phyloP scores from a whole-genome alignment of 2,797 vertebrate genomes.

The Furcifer pardalis region DNA sequence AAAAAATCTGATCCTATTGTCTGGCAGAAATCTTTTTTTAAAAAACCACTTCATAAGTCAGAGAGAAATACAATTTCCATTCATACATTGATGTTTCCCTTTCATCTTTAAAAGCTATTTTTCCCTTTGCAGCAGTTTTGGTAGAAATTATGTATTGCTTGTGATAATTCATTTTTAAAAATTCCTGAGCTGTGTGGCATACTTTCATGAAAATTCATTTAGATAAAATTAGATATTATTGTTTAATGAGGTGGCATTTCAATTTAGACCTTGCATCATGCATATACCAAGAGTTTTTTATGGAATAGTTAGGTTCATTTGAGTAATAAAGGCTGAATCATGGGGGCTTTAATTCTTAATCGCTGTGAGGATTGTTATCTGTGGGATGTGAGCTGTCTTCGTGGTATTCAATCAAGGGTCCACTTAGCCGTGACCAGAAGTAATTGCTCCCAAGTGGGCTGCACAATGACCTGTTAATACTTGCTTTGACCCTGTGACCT shows the following conservation, averaged over 20 bases:
- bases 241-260: constrained; percentile 89
- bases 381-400: constrained; percentile 96
- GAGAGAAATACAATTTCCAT: constrained; percentile 67
- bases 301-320: constrained; percentile 99
- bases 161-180: constrained; percentile 87
- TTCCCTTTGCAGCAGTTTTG: constrained; percentile 78
- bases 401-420: constrained; percentile 99
- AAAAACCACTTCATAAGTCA: constrained; percentile 44
- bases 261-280: constrained; percentile 85
- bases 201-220: constrained; percentile 88
- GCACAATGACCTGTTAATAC: constrained; percentile 99
- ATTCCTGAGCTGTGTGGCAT: constrained; percentile 84
- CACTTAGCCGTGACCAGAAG: constrained; percentile 99
- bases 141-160: constrained; percentile 82
- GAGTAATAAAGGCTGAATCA: constrained; percentile 98
- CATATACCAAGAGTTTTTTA: constrained; percentile 90
- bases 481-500: constrained; percentile 96
- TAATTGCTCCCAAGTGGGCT: constrained; percentile 99
- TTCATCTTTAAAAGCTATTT: constrained; percentile 76
- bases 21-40: constrained; percentile 44
- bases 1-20: constrained; percentile 54
- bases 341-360: constrained; percentile 99
- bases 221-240: constrained; percentile 89
- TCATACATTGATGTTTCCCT: constrained; percentile 73
- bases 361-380: constrained; percentile 99